A percentile compares a stretch with the other conserved stretches of the same genome.
Evolutionary conservation across 2,113 vertebrate genomes (phyloP).

Genomic region (Apteryx owenii): DNA sequence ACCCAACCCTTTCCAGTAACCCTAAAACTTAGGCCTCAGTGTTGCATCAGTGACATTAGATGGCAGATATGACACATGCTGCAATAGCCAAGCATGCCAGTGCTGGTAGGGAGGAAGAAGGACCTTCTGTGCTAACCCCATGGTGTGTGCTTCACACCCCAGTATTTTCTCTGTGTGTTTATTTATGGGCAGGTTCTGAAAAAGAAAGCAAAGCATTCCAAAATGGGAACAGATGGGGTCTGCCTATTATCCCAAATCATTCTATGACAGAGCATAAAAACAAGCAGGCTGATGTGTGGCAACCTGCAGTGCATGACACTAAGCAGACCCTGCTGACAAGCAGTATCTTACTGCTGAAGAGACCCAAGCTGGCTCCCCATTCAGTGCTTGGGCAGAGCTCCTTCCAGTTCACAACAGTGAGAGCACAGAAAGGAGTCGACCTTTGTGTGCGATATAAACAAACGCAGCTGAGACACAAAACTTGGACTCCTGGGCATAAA

Average conservation of each 20-base stretch:
- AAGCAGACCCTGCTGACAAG: constrained; percentile 26
- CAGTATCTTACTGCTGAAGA: background rate
- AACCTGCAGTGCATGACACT: constrained; percentile 60
- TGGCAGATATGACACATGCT: background rate
- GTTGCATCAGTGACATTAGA: background rate
- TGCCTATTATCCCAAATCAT: constrained; percentile 65
- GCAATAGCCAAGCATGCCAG: background rate
- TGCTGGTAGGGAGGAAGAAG: background rate
- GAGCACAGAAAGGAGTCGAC: background rate
- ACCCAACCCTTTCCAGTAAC: background rate
- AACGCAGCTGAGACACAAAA: background rate
- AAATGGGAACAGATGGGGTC: constrained; percentile 65
- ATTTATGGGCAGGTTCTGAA: constrained; percentile 54
- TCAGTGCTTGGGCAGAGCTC: background rate
- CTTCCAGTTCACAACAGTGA: background rate
- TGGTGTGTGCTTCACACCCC: background rate
- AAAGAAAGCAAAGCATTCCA: constrained; percentile 48
- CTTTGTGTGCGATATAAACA: background rate
- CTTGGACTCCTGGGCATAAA: background rate
- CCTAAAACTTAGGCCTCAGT: background rate
- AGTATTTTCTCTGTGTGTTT: constrained; percentile 30
- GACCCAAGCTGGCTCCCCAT: background rate
- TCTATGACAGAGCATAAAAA: constrained; percentile 56
- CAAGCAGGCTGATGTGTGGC: constrained; percentile 53
- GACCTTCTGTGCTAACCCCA: background rate